Evolutionary conservation across 2,797 vertebrate genomes (phyloP).

Genomic region (Bothrops alternatus): DNA sequence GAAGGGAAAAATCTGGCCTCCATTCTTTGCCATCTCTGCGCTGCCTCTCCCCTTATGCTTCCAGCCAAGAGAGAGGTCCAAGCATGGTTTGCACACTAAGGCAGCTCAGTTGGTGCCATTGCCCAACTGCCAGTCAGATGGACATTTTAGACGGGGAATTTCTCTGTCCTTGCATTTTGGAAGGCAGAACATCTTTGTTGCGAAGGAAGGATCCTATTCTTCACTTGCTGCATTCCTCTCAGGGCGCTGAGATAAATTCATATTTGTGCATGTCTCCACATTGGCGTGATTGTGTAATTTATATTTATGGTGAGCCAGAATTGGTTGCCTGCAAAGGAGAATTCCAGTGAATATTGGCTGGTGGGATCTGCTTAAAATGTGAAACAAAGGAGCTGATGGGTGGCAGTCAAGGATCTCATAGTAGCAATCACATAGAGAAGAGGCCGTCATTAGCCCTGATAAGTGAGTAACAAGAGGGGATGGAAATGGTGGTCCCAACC

Average conservation of each 20-base stretch:
- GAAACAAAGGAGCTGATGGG: not conserved
- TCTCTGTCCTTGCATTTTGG: not conserved
- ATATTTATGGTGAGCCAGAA: not conserved
- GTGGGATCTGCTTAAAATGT: not conserved
- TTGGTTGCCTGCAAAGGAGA: not conserved
- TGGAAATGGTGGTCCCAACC: not conserved
- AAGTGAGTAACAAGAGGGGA: not conserved
- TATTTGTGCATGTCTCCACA: not conserved
- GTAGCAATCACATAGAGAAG: not conserved
- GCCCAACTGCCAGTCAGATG: slow-evolving; percentile 10
- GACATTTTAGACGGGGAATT: slow-evolving; percentile 8
- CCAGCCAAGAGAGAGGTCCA: not conserved
- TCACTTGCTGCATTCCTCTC: not conserved
- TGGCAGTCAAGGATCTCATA: not conserved
- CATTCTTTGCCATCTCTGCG: not conserved
- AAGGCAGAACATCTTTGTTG: slow-evolving; percentile 10
- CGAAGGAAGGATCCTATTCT: not conserved
- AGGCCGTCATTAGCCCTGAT: not conserved
- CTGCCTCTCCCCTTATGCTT: not conserved
- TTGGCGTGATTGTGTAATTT: too few species aligned
- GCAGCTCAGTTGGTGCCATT: slow-evolving; percentile 7
- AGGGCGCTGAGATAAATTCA: not conserved
- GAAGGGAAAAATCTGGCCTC: slow-evolving; percentile 10
- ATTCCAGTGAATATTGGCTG: not conserved
- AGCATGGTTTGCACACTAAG: not conserved